phyloP scores from a whole-genome alignment of 2,888 invertebrate species.

The Rambutsinella grinnellia region DNA sequence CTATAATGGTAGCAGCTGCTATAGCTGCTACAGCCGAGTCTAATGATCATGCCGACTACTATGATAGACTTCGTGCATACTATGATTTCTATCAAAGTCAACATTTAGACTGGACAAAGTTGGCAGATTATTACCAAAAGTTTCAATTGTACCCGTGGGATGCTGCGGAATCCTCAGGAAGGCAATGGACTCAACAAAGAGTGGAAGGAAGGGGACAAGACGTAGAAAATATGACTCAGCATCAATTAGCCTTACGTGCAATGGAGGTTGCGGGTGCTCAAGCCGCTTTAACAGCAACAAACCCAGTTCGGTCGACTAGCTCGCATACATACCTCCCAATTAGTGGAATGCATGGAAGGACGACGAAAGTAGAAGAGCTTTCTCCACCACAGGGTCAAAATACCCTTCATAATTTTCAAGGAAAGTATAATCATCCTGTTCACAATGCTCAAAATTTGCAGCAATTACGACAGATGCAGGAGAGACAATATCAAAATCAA shows the following conservation, averaged over 20 bases:
- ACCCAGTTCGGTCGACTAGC: no score
- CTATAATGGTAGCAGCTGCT: conserved; percentile 24
- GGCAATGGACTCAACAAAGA: conserved; percentile 4
- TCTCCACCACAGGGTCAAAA: background rate
- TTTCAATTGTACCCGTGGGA: conserved; percentile 45
- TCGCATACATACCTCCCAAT: background rate
- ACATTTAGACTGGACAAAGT: conserved; percentile 21
- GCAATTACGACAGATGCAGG: conserved; percentile 18
- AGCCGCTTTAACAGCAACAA: background rate
- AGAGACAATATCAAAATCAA: background rate
- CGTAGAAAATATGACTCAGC: conserved; percentile 4
- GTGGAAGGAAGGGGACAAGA: background rate
- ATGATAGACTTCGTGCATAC: conserved; percentile 33
- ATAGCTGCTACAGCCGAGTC: conserved; percentile 2
- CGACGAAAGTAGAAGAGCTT: background rate
- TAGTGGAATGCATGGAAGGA: background rate
- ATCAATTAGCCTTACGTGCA: conserved; percentile 15
- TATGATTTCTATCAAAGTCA: conserved; percentile 35
- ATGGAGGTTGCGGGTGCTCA: conserved; percentile 8
- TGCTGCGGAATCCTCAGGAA: conserved; percentile 24
- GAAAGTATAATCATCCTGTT: no score
- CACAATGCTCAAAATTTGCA: conserved; percentile 21
- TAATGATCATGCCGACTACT: conserved; percentile 19
- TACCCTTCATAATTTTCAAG: conserved; percentile 21
- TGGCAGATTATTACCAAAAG: conserved; percentile 38